Evolutionary conservation across 2,113 vertebrate genomes (phyloP), one percentile per base, ranked within the genome.

Genomic region (Pluvialis apricaria): DNA sequence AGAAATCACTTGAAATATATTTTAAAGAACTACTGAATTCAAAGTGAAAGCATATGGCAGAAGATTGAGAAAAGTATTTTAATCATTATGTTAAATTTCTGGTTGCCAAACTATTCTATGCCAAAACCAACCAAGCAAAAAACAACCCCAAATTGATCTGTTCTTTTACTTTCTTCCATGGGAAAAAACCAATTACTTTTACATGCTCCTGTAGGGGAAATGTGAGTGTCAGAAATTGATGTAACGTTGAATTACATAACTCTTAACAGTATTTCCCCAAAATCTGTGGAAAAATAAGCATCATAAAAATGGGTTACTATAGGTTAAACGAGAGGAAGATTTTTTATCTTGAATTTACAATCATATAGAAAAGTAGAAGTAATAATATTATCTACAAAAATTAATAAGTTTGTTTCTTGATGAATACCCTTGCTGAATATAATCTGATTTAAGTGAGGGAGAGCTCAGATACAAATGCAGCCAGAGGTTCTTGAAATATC

Each of bases 261-360:
- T 36, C 4, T 26, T 84, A 42, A 42, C 0, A 16, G 6, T 32
- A 6, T 52, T 81, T 58, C 8, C 21, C 9, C 21, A 15, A 80
- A 47, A 80, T 31, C 15, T 19, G 6, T 34, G 13, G 38, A 60
- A 65, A 70, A 84, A 52, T 10, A 0, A 0, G 2, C 15, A 58
- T 45, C 9, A 36, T 29, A 70, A 34, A 75, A 80, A 54, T 36
- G 4, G 5, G 8, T 14, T 58, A 38, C 13, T 45, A 0, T 20
- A 64, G 36, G 8, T 11, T 16, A 22, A 54, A 29, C 31, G 34
- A 88, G 9, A 58, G 9, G 77, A 83, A 32, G 5, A 25, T 16
- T n/a, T n/a, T n/a, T n/a, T n/a, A n/a, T n/a, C 3, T 42, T 75
- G 38, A 52, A 34, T 88, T 47, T 64, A 16, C 22, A 64, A 6